Base-by-base conservation (phyloP, 2,797 vertebrate species). In the Petrocephalus sullivani region DNA sequence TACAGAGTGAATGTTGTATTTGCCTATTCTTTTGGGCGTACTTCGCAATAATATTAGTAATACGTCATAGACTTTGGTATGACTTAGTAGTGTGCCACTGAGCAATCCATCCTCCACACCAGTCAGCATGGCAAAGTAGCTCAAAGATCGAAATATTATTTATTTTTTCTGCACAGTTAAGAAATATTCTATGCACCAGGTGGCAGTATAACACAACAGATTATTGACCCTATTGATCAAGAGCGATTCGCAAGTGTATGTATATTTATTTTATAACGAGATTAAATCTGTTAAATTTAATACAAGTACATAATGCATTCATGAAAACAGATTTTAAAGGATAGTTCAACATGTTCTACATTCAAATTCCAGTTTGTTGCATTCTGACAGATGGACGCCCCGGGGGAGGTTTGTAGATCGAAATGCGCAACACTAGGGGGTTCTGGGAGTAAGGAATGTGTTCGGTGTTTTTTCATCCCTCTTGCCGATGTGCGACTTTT, bases 121-220 rank as follows among this genome's bases (percentile, higher is more conserved):
- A 16, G 33, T 19, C 14, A 10, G 75, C 19, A 81, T 21, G 19
- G 1, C 4, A n/a, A 51, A 46, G 19, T 51, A 82, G 49, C 49
- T 51, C 49, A 82, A 51, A 82, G 19, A 49, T 23, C 46, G 9
- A 82, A 51, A 51, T 51, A 14, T 4, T 23, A 51, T 49, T 7
- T 10, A 46, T 49, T 23, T 21, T n/a, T 53, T 82, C 2, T 82
- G 78, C 41, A 82, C 49, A 12, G 51, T 3, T 46, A 82, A 82
- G 19, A 53, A 53, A 51, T 21, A 82, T n/a, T n/a, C 19, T 21
- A 82, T 82, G 21, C 81, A 54, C 4, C 51, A 84, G 81, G 28
- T 49, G 81, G 81, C 81, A 84, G 51, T 84, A 54, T 84, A 84
- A 84, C 49, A 54, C 81, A 84, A 54, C 46, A 54, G 51, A 84